Evolutionary conservation across 2,113 vertebrate species (phyloP), one percentile per base, ranked within the genome.

Genomic region (Hyaena hyaena): DNA sequence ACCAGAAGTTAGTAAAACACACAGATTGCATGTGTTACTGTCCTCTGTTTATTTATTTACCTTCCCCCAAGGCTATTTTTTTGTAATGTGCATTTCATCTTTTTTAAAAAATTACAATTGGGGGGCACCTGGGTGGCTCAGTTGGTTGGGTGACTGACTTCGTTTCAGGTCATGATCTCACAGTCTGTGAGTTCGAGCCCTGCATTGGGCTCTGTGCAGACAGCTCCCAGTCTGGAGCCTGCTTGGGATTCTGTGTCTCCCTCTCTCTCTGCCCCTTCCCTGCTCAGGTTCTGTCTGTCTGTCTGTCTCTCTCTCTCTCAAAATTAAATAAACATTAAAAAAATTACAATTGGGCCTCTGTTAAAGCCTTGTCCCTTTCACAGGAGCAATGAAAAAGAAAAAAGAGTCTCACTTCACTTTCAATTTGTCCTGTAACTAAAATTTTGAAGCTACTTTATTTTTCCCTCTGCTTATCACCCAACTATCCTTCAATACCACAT

Each of bases 401-500:
- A 69, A 83, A 23, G 10, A 90, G 43, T 77, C 19, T 92, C 19
- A 23, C 68, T 58, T 95, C 35, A 84, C 23, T 83, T 90, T 83
- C 4, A 21, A 39, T 87, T 11, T 92, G 35, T 94, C 17, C 16
- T 61, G 21, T 91, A 48, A 11, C 12, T 71, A 85, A 66, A 87
- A 91, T 39, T 94, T 55, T 83, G 74, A 96, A 61, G 39, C 19
- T 95, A 31, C 39, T 91, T 88, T 73, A 14, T 33, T 80, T 88
- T 35, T 35, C 43, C 1, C 4, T 63, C 33, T 86, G 71, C 12
- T 84, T 31, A 74, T 55, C 53, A 65, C 21, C 39, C 82, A 10
- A 24, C 11, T 82, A 4, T 16, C 33, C 28, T 66, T 16, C 4
- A 61, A 23, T 14, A 17, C 1, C 63, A 21, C 50, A n/a, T 65